These are phyloP conservation scores for Colaptes auratus DNA, from an alignment of 2,113 vertebrate species.

Conservation along the genomic window DNA sequence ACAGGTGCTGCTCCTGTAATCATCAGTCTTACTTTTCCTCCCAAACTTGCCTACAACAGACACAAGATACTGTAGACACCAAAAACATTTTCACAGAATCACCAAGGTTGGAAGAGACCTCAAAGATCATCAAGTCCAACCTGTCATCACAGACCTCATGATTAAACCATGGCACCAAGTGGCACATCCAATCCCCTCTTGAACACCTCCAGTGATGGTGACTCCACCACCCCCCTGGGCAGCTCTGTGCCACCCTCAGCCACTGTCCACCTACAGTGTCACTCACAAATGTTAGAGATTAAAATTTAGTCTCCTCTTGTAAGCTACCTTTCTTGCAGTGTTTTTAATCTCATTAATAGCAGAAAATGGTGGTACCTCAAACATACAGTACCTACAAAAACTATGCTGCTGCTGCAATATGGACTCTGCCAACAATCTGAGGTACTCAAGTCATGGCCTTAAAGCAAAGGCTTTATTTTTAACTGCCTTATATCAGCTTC, in stretches of 20 bases:
- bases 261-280: background rate
- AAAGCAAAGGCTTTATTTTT: background rate
- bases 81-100: background rate
- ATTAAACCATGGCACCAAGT: too few species aligned
- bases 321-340: background rate
- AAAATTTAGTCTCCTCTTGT: background rate
- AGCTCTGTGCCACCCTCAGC: background rate
- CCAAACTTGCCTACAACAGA: slow-evolving; percentile 86
- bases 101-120: too few species aligned
- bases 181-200: too few species aligned
- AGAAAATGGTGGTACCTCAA: background rate
- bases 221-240: too few species aligned
- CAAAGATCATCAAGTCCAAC: too few species aligned
- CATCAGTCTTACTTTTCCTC: slow-evolving; percentile 91
- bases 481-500: background rate
- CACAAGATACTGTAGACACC: slow-evolving; percentile 33
- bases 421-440: background rate
- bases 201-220: too few species aligned
- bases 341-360: background rate
- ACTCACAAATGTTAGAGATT: background rate
- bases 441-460: background rate
- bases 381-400: background rate
- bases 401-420: background rate
- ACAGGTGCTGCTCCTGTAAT: slow-evolving; percentile 94
- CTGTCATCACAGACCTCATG: too few species aligned